Base-by-base conservation (phyloP, 1,140 invertebrate genomes). In the Rhopalosiphum maidis region DNA sequence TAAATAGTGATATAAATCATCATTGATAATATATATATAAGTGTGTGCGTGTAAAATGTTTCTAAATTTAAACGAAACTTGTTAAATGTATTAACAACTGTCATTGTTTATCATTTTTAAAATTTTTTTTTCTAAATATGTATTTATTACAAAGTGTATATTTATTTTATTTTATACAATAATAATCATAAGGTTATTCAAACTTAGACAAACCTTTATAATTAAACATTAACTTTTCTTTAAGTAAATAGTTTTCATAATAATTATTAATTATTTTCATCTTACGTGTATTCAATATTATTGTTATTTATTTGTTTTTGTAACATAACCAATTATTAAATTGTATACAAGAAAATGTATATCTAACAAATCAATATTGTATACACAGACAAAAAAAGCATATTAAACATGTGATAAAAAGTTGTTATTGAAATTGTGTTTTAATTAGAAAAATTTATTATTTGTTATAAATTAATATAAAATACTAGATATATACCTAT, bases 361-460 rank as follows among this genome's bases (percentile, higher is more conserved):
- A 18, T n/a, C 15, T n/a, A 18, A n/a, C 4, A 0, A 18, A 77
- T 77, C 6, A 6, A 77, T 77, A n/a, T n/a, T 4, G 21, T 11
- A 68, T 30, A n/a, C n/a, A 35, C 0, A 77, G 60, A 77, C 30
- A 77, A 77, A 18, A 68, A 77, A 77, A 41, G 41, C 60, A n/a
- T n/a, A 77, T 30, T n/a, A 48, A 37, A 37, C 22, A 55, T 89
- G 48, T 89, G 87, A 89, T 55, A 89, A 89, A 51, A 89, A 51
- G 25, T 89, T 89, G 51, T 88, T 88, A 55, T 41, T 60, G 22
- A 88, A 90, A 60, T 88, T 88, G 35, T 41, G 11, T 90, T 90
- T 88, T 88, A 87, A 46, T 87, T 48, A 37, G 41, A 89, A 54
- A 54, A 37, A 55, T 55, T 55, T 89, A 89, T 55, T 89, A 89